phyloP scores from a whole-genome alignment of 2,797 vertebrate genomes.

The Vireo griseus region DNA sequence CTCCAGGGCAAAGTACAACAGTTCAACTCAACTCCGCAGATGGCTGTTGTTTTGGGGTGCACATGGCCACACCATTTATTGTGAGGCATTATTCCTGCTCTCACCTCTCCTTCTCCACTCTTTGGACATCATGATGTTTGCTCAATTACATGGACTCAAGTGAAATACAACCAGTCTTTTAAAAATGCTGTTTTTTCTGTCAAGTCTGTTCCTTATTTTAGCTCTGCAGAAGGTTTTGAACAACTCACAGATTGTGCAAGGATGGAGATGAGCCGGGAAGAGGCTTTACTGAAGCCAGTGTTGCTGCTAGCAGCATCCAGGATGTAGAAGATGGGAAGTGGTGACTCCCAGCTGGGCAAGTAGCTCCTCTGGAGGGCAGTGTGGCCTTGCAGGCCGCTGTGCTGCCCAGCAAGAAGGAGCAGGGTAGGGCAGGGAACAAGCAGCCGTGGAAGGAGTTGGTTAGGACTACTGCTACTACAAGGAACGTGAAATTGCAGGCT shows the following conservation, averaged over 20 bases:
- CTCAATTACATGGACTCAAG: background rate
- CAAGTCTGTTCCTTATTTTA: background rate
- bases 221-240: background rate
- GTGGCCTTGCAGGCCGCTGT: fast-evolving
- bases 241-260: background rate
- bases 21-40: background rate
- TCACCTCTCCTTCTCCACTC: background rate
- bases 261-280: background rate
- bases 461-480: background rate
- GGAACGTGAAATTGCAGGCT: background rate
- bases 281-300: background rate
- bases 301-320: background rate
- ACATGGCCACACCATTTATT: background rate
- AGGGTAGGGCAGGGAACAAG: background rate
- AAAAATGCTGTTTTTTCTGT: background rate
- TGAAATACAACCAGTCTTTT: background rate
- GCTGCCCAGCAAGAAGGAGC: background rate
- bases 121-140: background rate
- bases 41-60: background rate
- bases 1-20: background rate
- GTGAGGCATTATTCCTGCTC: background rate
- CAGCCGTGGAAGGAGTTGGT: background rate
- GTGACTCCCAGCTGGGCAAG: background rate
- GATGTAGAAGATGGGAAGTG: background rate
- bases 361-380: background rate